These are phyloP conservation scores for Neostethus bicornis DNA, from an alignment of 2,797 vertebrate species.

Conservation along the genomic window DNA sequence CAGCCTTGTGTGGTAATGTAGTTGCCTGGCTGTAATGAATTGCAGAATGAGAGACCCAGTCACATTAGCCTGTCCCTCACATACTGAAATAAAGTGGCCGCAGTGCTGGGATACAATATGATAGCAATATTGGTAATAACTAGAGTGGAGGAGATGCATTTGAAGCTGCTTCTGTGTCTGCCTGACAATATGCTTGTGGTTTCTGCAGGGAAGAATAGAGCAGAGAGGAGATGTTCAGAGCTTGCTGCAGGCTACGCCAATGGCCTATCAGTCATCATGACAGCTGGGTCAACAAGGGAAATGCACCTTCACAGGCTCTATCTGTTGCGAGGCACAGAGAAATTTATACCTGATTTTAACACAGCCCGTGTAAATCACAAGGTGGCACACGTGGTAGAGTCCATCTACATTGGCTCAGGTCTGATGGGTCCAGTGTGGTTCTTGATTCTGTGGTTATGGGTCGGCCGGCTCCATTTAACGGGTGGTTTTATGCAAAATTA, in stretches of 20 bases:
- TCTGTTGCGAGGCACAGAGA: slow-evolving; percentile 10
- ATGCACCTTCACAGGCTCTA: slow-evolving; percentile 30
- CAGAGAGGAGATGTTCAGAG: slow-evolving; percentile 39
- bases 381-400: too few species aligned
- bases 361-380: slow-evolving; percentile 10
- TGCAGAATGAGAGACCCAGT: slow-evolving; percentile 45
- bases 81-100: slow-evolving; percentile 57
- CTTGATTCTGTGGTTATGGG: too few species aligned
- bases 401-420: too few species aligned
- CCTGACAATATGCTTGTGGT: slow-evolving; percentile 38
- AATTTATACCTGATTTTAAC: slow-evolving; percentile 13
- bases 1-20: slow-evolving; percentile 45
- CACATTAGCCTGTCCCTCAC: slow-evolving; percentile 31
- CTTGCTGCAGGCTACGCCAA: slow-evolving; percentile 38
- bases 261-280: slow-evolving; percentile 58
- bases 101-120: slow-evolving; percentile 50
- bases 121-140: slow-evolving; percentile 62
- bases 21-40: slow-evolving; percentile 59
- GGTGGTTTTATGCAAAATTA: too few species aligned
- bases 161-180: slow-evolving; percentile 37
- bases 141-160: slow-evolving; percentile 47
- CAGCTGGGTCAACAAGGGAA: slow-evolving; percentile 52
- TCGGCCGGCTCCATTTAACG: too few species aligned
- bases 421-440: too few species aligned
- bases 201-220: slow-evolving; percentile 29